Percentiles rank a stretch among this genome's conserved stretches.
These are phyloP conservation scores for Parazoanthus darwini DNA, from an alignment of 92 coral and sea anemone genomes.

Conservation along the genomic window DNA sequence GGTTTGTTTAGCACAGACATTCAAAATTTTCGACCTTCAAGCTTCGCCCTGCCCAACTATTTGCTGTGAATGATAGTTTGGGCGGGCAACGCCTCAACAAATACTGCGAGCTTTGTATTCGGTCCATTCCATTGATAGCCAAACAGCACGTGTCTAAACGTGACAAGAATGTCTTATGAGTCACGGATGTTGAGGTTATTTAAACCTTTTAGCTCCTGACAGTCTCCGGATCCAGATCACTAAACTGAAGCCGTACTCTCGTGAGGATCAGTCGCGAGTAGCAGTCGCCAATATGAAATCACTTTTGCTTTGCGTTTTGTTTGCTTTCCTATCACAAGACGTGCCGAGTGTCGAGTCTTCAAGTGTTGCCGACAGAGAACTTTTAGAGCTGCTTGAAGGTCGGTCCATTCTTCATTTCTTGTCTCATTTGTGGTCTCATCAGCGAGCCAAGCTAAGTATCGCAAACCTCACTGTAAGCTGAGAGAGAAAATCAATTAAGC, in stretches of 20 bases:
- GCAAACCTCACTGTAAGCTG: too few species aligned
- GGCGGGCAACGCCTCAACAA: neutral
- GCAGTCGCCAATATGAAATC: slow-evolving; percentile 3
- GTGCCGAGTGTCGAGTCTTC: slow-evolving; percentile 1
- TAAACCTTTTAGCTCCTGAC: neutral
- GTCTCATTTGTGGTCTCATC: neutral
- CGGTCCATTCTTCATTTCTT: neutral
- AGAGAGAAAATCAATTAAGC: neutral
- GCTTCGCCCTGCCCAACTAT: neutral
- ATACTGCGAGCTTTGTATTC: neutral
- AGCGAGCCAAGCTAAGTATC: neutral
- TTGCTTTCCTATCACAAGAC: neutral
- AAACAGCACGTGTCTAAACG: neutral
- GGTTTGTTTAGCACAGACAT: neutral
- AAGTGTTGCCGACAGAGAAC: slow-evolving; percentile 4
- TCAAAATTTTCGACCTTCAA: too few species aligned
- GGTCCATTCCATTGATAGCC: neutral
- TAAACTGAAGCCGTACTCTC: neutral
- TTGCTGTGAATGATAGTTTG: neutral
- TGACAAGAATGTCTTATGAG: neutral
- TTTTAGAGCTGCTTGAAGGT: slow-evolving; percentile 9
- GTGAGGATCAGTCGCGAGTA: neutral
- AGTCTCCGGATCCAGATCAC: neutral
- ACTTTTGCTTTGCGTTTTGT: neutral
- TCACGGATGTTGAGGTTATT: neutral